Conservation (phyloP, 1,140 invertebrate genomes). For the Pectinophora gossypiella region DNA sequence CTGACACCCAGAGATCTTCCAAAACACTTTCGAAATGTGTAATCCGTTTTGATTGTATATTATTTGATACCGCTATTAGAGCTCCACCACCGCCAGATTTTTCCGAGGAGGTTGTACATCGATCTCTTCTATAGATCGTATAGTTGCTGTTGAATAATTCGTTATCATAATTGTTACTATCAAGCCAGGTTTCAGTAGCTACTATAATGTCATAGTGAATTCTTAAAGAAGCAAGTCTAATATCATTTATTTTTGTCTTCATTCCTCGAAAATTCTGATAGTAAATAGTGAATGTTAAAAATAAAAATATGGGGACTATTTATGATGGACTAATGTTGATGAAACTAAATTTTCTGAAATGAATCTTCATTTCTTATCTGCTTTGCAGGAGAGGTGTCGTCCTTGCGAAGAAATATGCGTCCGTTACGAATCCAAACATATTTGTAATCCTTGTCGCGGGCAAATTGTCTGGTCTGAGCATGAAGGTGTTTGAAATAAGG, state of each 20-base stretch:
- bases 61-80: conserved; percentile 22
- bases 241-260: conserved; percentile 13
- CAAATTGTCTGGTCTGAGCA: conserved; percentile 14
- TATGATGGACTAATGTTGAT: not conserved
- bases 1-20: conserved; percentile 24
- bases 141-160: conserved; percentile 23
- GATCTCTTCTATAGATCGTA: conserved; percentile 22
- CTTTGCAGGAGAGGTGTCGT: conserved; percentile 10
- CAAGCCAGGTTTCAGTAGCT: conserved; percentile 26
- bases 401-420: conserved; percentile 23
- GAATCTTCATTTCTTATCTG: conserved; percentile 11
- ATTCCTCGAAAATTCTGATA: conserved; percentile 19
- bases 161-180: conserved; percentile 9
- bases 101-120: conserved; percentile 1
- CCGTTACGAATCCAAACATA: conserved; percentile 28
- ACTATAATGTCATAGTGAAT: conserved; percentile 16
- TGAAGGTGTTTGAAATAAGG: conserved; percentile 21
- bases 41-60: conserved; percentile 11
- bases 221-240: not conserved
- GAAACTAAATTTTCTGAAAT: not conserved
- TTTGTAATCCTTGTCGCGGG: conserved; percentile 24
- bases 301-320: not conserved
- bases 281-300: conserved; percentile 8
- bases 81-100: conserved; percentile 21
- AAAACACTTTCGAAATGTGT: conserved; percentile 16